phyloP scores from a whole-genome alignment of 2,888 invertebrate genomes.

The Nysson spinosus region DNA sequence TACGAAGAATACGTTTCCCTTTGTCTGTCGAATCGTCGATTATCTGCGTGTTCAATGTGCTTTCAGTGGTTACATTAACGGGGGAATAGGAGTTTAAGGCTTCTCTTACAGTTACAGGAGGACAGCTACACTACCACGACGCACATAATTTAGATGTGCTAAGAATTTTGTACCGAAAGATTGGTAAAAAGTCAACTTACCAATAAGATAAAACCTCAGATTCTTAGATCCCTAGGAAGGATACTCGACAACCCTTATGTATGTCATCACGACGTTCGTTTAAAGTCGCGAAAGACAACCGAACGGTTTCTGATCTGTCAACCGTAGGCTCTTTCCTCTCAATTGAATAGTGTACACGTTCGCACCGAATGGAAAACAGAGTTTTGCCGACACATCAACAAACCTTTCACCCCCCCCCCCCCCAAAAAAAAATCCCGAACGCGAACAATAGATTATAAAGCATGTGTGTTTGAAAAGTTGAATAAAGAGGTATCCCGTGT shows the following conservation, averaged over 20 bases:
- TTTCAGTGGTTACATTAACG: slow-evolving; percentile 25
- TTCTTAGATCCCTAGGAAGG: background rate
- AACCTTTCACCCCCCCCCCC: background rate
- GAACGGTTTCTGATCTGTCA: background rate
- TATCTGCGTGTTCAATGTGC: slow-evolving; percentile 16
- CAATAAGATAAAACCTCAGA: slow-evolving; percentile 7
- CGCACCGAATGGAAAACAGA: background rate
- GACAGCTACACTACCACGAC: slow-evolving; percentile 30
- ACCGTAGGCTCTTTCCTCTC: background rate
- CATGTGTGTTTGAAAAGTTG: too few species aligned
- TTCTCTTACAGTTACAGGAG: slow-evolving; percentile 24
- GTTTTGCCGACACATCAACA: background rate
- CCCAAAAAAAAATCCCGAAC: background rate
- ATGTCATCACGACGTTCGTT: background rate
- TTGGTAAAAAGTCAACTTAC: slow-evolving; percentile 17
- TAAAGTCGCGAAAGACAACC: background rate
- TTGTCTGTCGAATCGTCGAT: slow-evolving; percentile 11
- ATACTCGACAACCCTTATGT: too few species aligned
- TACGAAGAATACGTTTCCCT: background rate
- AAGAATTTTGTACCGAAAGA: slow-evolving; percentile 26
- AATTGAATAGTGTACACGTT: background rate
- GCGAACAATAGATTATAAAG: too few species aligned
- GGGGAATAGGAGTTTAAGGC: slow-evolving; percentile 9
- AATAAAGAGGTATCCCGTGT: background rate
- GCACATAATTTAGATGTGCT: slow-evolving; percentile 21